Base-by-base conservation (phyloP, 2,113 vertebrate species). In the Collichthys lucidus region DNA sequence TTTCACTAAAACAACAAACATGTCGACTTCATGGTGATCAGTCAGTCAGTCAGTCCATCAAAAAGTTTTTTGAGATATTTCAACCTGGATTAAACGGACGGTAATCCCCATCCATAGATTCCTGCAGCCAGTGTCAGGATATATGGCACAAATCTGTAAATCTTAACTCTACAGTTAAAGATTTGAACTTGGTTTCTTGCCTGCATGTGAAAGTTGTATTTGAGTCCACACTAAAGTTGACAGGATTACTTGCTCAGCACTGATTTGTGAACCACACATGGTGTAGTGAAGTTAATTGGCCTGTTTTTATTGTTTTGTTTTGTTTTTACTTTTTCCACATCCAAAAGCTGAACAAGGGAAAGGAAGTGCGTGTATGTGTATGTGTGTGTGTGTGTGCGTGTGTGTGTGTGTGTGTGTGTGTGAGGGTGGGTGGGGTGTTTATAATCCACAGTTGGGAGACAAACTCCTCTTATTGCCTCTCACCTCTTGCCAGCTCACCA, bases 401-500 rank as follows among this genome's bases (percentile, higher is more conserved):
- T n/a, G n/a, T n/a, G n/a, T n/a, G n/a, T n/a, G n/a, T n/a, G 22
- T 56, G n/a, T 56, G 50, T 20, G 19, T n/a, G 17, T 52, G 50
- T 52, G 17, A 22, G 49, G 8, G 7, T 55, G 46, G 11, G 63
- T 31, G 49, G n/a, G 63, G n/a, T 7, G 40, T 35, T 80, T 70
- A 59, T 86, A 70, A 72, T 78, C 61, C 77, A 76, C 62, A 82
- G 70, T 42, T 59, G 56, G 73, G 49, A 81, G 82, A 71, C 46
- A 26, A 42, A 60, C 24, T 42, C 44, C 68, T 79, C 74, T 80
- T 53, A 65, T 65, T 85, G 74, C 79, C 76, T 84, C 50, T 83
- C 35, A 73, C 61, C 78, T 80, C 57, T 63, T 68, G 40, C 73
- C 66, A 64, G 53, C 73, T 78, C 26, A 75, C 74, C 68, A 62